These are phyloP conservation scores for Ormyrus rosae DNA, from an alignment of 2,888 invertebrate species.

Conservation along the genomic window DNA sequence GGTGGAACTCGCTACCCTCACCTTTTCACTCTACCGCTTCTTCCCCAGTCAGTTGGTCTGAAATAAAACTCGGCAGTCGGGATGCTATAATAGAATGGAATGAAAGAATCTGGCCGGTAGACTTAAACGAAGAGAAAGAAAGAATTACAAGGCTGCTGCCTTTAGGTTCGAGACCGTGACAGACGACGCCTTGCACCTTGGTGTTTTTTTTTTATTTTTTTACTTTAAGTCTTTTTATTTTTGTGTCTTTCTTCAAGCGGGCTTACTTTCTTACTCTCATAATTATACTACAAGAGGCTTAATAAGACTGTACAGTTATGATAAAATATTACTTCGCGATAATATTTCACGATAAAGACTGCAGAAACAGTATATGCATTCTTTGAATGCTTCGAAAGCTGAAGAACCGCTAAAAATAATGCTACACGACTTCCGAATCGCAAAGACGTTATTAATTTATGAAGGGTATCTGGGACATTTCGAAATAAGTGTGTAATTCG, in stretches of 20 bases:
- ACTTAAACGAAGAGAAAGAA: neutral
- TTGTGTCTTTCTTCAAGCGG: neutral
- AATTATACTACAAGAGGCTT: no score
- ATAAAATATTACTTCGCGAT: no score
- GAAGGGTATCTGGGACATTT: no score
- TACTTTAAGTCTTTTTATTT: neutral
- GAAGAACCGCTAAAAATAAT: no score
- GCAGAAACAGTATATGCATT: no score
- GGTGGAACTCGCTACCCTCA: conserved; percentile 12
- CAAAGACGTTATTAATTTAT: no score
- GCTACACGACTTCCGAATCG: no score
- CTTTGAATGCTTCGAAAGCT: no score
- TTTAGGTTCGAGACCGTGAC: neutral
- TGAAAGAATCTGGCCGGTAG: conserved; percentile 13
- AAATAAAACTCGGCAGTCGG: conserved; percentile 27
- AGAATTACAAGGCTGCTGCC: neutral
- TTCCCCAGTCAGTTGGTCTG: conserved; percentile 8
- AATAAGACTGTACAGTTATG: no score
- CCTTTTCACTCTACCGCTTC: conserved; percentile 16
- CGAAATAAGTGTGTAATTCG: no score
- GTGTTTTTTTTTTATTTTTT: conserved; percentile 17
- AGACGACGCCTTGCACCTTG: conserved; percentile 13
- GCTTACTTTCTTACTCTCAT: no score
- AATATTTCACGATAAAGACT: no score
- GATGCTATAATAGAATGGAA: conserved; percentile 32